Evolutionary conservation across 1,140 invertebrate genomes (phyloP).

Genomic region (Colletes gigas): DNA sequence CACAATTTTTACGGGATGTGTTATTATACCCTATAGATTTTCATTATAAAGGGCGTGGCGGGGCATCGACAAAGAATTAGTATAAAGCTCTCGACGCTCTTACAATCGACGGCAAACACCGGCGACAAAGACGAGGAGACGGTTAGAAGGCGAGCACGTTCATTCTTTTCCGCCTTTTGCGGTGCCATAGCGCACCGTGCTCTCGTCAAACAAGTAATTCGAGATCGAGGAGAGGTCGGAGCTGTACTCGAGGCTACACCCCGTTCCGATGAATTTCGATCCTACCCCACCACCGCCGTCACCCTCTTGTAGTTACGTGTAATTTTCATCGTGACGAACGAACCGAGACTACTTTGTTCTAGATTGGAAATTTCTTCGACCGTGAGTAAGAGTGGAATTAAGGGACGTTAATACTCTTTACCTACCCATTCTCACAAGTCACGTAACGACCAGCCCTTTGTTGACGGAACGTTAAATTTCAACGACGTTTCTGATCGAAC

Average conservation of each 20-base stretch:
- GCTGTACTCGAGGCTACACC: conserved; percentile 23
- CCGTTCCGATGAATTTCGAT: conserved; percentile 56
- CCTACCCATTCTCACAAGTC: not conserved
- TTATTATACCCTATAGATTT: conserved; percentile 25
- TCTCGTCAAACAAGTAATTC: conserved; percentile 57
- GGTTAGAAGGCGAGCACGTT: not conserved
- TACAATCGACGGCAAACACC: conserved; percentile 31
- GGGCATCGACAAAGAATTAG: not conserved
- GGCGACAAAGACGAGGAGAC: not conserved
- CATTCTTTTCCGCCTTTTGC: conserved; percentile 41
- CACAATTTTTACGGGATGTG: not conserved
- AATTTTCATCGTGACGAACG: conserved; percentile 1
- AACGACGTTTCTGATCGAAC: not conserved
- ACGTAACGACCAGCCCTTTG: conserved; percentile 3
- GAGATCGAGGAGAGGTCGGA: conserved; percentile 32
- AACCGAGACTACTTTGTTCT: not conserved
- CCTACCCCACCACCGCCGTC: conserved; percentile 21
- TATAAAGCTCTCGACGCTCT: conserved; percentile 26
- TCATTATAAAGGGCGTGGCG: conserved; percentile 39
- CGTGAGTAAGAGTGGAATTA: not conserved
- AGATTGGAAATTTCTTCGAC: conserved; percentile 53
- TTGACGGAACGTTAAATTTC: not conserved
- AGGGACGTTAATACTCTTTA: conserved; percentile 23
- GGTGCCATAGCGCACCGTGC: not conserved
- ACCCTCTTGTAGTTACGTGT: not conserved